Evolutionary conservation across 1,140 invertebrate species (phyloP).

Genomic region (Linepithema humile): DNA sequence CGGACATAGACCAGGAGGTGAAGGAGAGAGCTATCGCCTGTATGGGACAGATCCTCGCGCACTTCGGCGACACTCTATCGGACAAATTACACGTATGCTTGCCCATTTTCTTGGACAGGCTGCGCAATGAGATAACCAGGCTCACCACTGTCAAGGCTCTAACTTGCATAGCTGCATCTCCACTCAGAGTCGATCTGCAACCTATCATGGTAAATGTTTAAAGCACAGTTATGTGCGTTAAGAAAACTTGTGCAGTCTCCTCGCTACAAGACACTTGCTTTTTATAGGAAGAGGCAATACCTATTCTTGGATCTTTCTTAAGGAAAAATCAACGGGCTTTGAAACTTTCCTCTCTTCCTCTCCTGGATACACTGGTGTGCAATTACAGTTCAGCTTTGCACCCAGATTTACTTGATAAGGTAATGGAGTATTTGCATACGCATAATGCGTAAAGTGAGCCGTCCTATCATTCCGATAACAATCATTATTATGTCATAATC

Average conservation of each 20-base stretch:
- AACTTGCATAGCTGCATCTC: constrained; percentile 96
- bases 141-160: constrained; percentile 98
- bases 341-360: constrained; percentile 95
- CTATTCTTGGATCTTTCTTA: constrained; percentile 96
- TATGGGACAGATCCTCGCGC: constrained; percentile 97
- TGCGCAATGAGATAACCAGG: constrained; percentile 98
- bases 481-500: background rate
- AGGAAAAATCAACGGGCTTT: constrained; percentile 98
- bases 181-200: constrained; percentile 93
- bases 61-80: constrained; percentile 92
- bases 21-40: constrained; percentile 99
- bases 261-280: constrained; percentile 18
- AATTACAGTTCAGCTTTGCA: constrained; percentile 92
- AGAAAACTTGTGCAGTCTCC: background rate
- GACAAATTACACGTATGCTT: constrained; percentile 93
- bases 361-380: constrained; percentile 95
- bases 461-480: too few species aligned
- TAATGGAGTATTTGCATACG: constrained; percentile 68
- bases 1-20: constrained; percentile 99
- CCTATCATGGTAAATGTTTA: constrained; percentile 89
- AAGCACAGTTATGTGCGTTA: background rate
- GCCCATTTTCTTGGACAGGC: constrained; percentile 96
- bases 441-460: constrained; percentile 10
- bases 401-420: constrained; percentile 90
- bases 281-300: constrained; percentile 92